Evolutionary conservation across 2,113 vertebrate genomes (phyloP).

Genomic region (Amblyornis subalaris): DNA sequence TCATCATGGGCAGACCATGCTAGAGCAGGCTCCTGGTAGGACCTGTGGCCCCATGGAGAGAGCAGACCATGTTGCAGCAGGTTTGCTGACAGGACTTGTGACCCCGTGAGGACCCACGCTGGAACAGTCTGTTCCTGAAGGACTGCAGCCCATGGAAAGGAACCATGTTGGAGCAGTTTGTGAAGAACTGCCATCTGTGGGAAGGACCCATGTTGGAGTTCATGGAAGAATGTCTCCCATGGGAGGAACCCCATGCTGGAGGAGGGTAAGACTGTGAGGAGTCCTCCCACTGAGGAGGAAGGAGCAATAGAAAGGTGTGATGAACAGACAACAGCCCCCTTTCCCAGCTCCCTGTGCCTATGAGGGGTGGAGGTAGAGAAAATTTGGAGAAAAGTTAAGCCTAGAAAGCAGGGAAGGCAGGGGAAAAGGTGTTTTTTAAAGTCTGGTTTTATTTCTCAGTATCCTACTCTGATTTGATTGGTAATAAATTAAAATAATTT

Average conservation of each 20-base stretch:
- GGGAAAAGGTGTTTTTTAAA: accelerated
- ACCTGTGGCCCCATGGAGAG: background rate
- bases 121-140: background rate
- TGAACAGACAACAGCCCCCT: background rate
- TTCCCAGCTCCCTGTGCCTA: accelerated
- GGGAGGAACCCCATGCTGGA: background rate
- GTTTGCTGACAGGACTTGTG: background rate
- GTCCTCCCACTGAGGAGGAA: background rate
- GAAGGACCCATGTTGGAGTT: background rate
- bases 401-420: background rate
- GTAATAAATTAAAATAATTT: background rate
- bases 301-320: background rate
- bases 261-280: background rate
- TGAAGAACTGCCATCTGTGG: background rate
- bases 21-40: background rate
- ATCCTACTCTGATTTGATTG: background rate
- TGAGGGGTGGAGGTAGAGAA: background rate
- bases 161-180: background rate
- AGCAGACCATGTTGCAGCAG: too few species aligned
- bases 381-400: background rate
- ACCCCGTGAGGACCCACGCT: too few species aligned
- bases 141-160: too few species aligned
- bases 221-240: background rate
- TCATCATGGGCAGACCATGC: background rate
- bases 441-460: background rate